Percentiles rank a stretch among this genome's conserved stretches.
These are phyloP conservation scores for Harpagoxenus sublaevis DNA, from an alignment of 2,888 invertebrate species.

Conservation along the genomic window DNA sequence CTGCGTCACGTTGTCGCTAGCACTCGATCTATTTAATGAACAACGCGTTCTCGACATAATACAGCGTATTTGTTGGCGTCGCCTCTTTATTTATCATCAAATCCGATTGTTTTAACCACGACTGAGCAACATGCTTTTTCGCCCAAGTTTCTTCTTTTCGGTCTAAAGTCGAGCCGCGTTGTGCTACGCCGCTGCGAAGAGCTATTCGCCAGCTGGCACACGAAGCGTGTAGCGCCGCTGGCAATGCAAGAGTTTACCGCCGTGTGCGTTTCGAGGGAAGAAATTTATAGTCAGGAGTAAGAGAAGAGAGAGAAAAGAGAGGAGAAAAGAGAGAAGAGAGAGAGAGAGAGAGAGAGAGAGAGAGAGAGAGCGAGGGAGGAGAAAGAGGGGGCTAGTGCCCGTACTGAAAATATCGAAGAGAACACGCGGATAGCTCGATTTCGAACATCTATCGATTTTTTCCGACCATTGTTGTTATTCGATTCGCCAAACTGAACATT, in stretches of 20 bases:
- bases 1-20: background rate
- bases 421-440: background rate
- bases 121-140: background rate
- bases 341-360: slow-evolving; percentile 18
- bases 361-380: background rate
- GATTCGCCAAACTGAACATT: background rate
- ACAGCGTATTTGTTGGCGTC: background rate
- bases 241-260: slow-evolving; percentile 65
- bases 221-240: slow-evolving; percentile 70
- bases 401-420: slow-evolving; percentile 54
- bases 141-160: background rate
- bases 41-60: background rate
- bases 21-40: background rate
- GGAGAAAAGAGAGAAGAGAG: background rate
- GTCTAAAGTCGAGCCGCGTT: background rate
- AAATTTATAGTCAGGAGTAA: slow-evolving; percentile 66
- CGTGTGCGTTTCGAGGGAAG: slow-evolving; percentile 55
- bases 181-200: slow-evolving; percentile 41
- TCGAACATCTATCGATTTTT: slow-evolving; percentile 18
- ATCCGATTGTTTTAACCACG: background rate
- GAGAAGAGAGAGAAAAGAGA: background rate
- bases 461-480: background rate
- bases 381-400: background rate
- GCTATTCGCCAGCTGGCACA: slow-evolving; percentile 73
- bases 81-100: background rate